phyloP scores from a whole-genome alignment of 2,888 invertebrate species.

The Acronicta aceris region DNA sequence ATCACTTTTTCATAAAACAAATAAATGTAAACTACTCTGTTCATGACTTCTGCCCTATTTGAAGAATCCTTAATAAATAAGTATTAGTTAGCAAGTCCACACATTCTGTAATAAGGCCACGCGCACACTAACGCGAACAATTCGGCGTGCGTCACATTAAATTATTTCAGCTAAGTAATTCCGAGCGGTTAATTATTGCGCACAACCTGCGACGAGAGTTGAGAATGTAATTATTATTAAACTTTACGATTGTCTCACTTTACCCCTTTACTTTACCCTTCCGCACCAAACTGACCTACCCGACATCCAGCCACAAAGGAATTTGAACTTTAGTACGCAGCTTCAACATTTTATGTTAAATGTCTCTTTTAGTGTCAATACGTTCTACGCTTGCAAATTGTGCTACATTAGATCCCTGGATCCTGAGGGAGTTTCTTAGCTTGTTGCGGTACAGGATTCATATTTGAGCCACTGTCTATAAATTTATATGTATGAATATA shows the following conservation, averaged over 20 bases:
- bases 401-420: constrained; percentile 77
- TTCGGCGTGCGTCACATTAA: constrained; percentile 85
- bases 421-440: constrained; percentile 88
- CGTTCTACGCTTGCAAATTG: constrained; percentile 56
- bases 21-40: constrained; percentile 11
- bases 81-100: constrained; percentile 21
- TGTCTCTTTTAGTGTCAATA: constrained; percentile 6
- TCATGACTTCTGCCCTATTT: constrained; percentile 10
- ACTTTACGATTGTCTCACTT: constrained; percentile 90
- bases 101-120: constrained; percentile 54
- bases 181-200: constrained; percentile 89
- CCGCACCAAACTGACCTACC: constrained; percentile 62
- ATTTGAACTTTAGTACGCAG: constrained; percentile 52
- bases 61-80: constrained; percentile 44
- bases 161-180: constrained; percentile 89
- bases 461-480: constrained; percentile 83
- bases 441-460: constrained; percentile 86
- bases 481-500: constrained; percentile 74
- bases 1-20: constrained; percentile 12
- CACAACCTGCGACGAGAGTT: constrained; percentile 88
- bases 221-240: constrained; percentile 90
- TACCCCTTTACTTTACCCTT: constrained; percentile 80
- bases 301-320: constrained; percentile 50
- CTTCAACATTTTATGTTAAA: constrained; percentile 27
- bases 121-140: constrained; percentile 66